Percentiles rank a stretch among this genome's conserved stretches.
These are phyloP conservation scores for Mergus octosetaceus DNA, from an alignment of 2,797 vertebrate species.

Conservation along the genomic window DNA sequence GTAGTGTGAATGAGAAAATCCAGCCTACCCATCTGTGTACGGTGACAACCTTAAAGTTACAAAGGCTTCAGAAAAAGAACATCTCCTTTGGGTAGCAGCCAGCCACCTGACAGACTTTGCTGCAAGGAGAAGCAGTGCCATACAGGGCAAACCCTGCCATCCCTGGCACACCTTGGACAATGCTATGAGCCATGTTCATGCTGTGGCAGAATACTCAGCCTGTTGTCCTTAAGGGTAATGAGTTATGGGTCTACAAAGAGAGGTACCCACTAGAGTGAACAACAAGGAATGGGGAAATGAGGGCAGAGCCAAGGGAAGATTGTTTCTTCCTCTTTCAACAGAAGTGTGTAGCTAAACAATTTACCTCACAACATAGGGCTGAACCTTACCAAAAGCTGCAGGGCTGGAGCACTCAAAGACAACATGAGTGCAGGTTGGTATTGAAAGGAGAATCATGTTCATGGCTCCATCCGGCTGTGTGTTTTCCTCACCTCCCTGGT, in stretches of 20 bases:
- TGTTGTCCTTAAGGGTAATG: background rate
- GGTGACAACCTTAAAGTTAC: background rate
- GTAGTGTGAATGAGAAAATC: background rate
- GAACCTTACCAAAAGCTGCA: background rate
- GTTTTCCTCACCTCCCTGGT: background rate
- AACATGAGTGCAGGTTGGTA: background rate
- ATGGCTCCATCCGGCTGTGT: background rate
- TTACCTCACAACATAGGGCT: background rate
- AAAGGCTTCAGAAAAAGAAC: background rate
- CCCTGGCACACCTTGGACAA: accelerated
- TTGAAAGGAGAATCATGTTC: background rate
- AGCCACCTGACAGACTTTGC: background rate
- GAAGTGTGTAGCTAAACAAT: background rate
- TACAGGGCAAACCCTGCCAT: background rate
- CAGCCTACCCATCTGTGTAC: background rate
- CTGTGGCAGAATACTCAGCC: background rate
- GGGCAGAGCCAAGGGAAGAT: background rate
- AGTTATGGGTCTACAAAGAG: background rate
- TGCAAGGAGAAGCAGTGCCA: background rate
- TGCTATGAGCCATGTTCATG: accelerated
- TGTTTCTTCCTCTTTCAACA: background rate
- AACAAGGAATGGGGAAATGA: background rate
- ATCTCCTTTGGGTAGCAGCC: background rate
- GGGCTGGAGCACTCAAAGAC: background rate
- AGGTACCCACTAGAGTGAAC: background rate